Percentiles rank a stretch among this genome's conserved stretches.
Evolutionary conservation across 2,888 invertebrate species (phyloP).

Genomic region (Blera fallax): DNA sequence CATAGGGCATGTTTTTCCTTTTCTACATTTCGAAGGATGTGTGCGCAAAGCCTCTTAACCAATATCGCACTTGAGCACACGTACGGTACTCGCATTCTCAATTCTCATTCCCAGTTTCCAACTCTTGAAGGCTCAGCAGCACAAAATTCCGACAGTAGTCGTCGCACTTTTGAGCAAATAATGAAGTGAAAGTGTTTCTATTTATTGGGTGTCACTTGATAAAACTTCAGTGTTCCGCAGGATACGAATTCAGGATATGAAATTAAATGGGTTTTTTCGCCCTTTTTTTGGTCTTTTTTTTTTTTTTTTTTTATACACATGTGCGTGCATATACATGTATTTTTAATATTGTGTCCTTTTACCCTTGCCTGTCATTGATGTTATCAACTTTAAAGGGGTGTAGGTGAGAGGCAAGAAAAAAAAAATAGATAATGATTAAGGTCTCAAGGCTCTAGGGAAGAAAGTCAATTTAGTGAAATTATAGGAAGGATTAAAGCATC

Average conservation of each 20-base stretch:
- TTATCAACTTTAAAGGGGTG: neutral
- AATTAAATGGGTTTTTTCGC: slow-evolving; percentile 40
- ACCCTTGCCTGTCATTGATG: slow-evolving; percentile 2
- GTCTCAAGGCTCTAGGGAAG: neutral
- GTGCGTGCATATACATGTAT: neutral
- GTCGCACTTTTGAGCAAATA: slow-evolving; percentile 41
- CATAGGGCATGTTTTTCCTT: slow-evolving; percentile 8
- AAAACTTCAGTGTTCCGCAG: slow-evolving; percentile 52
- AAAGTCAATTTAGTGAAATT: slow-evolving; percentile 14
- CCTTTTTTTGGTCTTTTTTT: neutral
- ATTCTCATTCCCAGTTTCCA: neutral
- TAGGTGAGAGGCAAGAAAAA: neutral
- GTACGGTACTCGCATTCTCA: neutral
- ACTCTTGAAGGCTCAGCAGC: neutral
- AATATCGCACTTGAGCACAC: slow-evolving; percentile 43
- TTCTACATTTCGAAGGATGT: slow-evolving; percentile 10
- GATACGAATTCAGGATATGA: slow-evolving; percentile 53
- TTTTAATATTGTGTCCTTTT: neutral
- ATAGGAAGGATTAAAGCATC: slow-evolving; percentile 36
- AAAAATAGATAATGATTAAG: neutral
- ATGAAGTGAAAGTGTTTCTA: slow-evolving; percentile 63
- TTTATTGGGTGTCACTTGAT: slow-evolving; percentile 57
- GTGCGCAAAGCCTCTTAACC: slow-evolving; percentile 45
- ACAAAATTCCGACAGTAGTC: slow-evolving; percentile 39
- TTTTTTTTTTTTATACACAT: too few species aligned